Percentiles rank a stretch among this genome's conserved stretches.
phyloP scores from a whole-genome alignment of 2,888 invertebrate genomes.

The Diarsia rubi region DNA sequence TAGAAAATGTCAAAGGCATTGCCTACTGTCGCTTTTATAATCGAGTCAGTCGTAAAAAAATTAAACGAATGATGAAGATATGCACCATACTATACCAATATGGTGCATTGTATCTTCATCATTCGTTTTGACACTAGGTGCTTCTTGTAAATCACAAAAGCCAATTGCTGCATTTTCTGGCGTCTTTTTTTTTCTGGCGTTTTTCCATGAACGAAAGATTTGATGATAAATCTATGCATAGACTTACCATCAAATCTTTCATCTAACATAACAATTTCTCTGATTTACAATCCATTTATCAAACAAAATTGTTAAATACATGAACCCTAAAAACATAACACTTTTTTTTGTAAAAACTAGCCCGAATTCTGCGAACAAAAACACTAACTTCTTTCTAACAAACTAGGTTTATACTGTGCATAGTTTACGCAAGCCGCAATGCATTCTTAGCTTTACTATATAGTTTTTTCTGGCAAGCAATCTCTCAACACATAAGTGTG shows the following conservation, averaged over 20 bases:
- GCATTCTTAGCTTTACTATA: slow-evolving; percentile 36
- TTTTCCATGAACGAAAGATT: too few species aligned
- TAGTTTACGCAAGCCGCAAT: slow-evolving; percentile 20
- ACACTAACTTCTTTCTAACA: background rate
- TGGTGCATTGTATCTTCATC: too few species aligned
- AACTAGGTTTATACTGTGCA: background rate
- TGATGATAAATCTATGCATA: too few species aligned
- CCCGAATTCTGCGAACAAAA: background rate
- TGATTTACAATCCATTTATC: background rate
- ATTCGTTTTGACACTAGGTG: background rate
- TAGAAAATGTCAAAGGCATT: too few species aligned
- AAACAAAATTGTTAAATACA: background rate
- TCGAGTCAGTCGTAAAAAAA: background rate
- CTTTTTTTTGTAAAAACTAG: background rate
- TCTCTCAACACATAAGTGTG: slow-evolving; percentile 61
- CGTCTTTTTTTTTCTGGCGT: too few species aligned
- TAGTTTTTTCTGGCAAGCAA: slow-evolving; percentile 32
- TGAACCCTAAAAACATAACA: too few species aligned
- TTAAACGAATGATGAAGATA: background rate
- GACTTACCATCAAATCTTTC: background rate
- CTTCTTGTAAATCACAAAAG: background rate
- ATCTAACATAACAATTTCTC: background rate
- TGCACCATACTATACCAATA: too few species aligned
- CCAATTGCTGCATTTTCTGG: too few species aligned
- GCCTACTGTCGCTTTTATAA: background rate